phyloP scores from a whole-genome alignment of 2,797 vertebrate species.

The Picus viridis region DNA sequence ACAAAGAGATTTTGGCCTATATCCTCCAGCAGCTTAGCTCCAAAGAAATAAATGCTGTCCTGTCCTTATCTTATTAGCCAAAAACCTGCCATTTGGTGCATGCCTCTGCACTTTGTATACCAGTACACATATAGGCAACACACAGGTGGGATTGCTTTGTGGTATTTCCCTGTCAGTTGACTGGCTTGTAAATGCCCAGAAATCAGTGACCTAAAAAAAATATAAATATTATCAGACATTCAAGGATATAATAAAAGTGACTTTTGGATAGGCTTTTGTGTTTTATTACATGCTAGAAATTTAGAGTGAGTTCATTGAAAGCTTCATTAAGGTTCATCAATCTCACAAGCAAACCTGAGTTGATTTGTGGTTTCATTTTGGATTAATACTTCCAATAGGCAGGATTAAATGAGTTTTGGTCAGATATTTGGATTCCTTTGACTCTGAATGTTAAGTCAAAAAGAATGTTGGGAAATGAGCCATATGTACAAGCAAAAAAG shows the following conservation, averaged over 20 bases:
- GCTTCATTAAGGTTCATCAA: slow-evolving; percentile 25
- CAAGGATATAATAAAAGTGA: not conserved
- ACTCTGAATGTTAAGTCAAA: slow-evolving; percentile 43
- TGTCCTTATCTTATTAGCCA: not conserved
- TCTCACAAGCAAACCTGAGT: slow-evolving; percentile 6
- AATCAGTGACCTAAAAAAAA: not conserved
- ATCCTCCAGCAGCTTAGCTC: not conserved
- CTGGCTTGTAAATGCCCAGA: not conserved
- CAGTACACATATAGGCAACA: not conserved
- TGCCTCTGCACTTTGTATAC: not conserved
- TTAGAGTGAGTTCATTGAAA: not conserved
- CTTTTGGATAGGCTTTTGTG: slow-evolving; percentile 2
- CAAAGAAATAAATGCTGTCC: not conserved
- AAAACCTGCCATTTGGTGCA: not conserved
- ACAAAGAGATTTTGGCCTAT: not conserved
- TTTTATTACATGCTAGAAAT: slow-evolving; percentile 36
- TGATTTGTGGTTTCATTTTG: slow-evolving; percentile 55
- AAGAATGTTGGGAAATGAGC: slow-evolving; percentile 42
- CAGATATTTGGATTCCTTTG: slow-evolving; percentile 45
- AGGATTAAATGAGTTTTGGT: slow-evolving; percentile 45
- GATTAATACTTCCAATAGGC: slow-evolving; percentile 33
- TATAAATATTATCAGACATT: not conserved
- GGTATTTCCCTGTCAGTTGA: not conserved
- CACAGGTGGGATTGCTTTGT: not conserved
- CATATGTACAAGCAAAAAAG: slow-evolving; percentile 6